These are phyloP conservation scores for Peromyscus maniculatus DNA, from an alignment of 2,113 vertebrate species.

Conservation along the genomic window DNA sequence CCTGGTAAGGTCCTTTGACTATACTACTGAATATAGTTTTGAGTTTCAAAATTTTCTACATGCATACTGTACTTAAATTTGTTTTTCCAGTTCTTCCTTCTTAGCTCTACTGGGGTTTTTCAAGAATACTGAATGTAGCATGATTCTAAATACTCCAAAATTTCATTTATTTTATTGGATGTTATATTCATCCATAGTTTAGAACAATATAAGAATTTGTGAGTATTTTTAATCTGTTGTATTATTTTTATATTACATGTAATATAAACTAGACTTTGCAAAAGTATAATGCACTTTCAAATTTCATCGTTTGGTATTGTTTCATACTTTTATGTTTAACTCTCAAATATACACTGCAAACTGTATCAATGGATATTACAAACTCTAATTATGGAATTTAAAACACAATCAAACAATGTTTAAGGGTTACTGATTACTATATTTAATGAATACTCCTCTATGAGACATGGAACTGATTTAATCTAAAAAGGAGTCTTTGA, in stretches of 20 bases:
- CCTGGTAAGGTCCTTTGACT: background rate
- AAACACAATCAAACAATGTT: background rate
- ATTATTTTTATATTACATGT: background rate
- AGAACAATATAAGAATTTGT: background rate
- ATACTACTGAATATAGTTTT: background rate
- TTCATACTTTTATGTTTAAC: background rate
- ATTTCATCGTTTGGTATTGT: background rate
- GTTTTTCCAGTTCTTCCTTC: background rate
- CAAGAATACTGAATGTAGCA: conserved; percentile 3
- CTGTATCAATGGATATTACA: background rate
- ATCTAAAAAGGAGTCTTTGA: background rate
- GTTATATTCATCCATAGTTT: background rate
- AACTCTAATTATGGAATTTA: background rate
- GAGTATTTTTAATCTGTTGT: background rate
- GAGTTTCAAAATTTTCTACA: background rate
- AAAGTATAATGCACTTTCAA: background rate
- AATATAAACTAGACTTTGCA: background rate
- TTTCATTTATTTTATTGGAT: background rate
- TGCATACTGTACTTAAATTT: background rate
- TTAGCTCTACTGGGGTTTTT: background rate
- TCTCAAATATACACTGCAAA: background rate
- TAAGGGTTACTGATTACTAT: background rate
- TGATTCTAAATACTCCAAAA: background rate
- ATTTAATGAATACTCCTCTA: background rate
- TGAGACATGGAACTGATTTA: background rate